Conservation (phyloP, 2,888 invertebrate species). For the Melipona bicolor region DNA sequence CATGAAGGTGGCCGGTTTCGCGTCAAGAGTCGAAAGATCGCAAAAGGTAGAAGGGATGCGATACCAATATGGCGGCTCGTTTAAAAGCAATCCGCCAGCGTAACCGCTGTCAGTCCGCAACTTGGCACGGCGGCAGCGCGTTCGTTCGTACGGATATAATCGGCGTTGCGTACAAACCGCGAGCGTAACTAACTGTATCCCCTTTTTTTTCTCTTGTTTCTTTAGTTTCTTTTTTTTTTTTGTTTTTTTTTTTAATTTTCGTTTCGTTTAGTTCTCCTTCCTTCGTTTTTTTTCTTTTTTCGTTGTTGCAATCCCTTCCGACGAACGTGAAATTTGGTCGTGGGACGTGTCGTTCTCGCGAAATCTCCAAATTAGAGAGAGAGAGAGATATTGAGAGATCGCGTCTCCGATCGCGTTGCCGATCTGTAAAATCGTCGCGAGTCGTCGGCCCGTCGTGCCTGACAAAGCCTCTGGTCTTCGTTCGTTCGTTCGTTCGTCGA, state of each 20-base stretch:
- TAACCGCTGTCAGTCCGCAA: conserved; percentile 79
- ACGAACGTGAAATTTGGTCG: too few species aligned
- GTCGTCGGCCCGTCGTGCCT: conserved; percentile 13
- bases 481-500: too few species aligned
- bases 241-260: background rate
- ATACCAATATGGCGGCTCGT: conserved; percentile 82
- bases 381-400: background rate
- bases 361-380: background rate
- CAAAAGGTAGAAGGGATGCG: conserved; percentile 71
- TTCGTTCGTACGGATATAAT: conserved; percentile 42
- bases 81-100: conserved; percentile 83
- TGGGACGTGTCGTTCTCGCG: too few species aligned
- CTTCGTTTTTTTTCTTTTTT: background rate
- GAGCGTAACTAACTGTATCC: background rate
- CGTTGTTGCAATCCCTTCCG: too few species aligned
- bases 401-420: background rate
- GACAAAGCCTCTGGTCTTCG: too few species aligned
- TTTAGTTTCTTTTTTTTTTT: background rate
- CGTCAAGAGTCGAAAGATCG: conserved; percentile 37
- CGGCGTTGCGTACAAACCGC: conserved; percentile 18
- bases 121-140: conserved; percentile 74
- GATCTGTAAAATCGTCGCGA: conserved; percentile 22
- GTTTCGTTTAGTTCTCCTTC: background rate
- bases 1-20: conserved; percentile 8
- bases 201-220: background rate